A percentile compares a stretch with the other conserved stretches of the same genome.
These are phyloP conservation scores for Apeira syringaria DNA, from an alignment of 2,888 invertebrate species.

Conservation along the genomic window DNA sequence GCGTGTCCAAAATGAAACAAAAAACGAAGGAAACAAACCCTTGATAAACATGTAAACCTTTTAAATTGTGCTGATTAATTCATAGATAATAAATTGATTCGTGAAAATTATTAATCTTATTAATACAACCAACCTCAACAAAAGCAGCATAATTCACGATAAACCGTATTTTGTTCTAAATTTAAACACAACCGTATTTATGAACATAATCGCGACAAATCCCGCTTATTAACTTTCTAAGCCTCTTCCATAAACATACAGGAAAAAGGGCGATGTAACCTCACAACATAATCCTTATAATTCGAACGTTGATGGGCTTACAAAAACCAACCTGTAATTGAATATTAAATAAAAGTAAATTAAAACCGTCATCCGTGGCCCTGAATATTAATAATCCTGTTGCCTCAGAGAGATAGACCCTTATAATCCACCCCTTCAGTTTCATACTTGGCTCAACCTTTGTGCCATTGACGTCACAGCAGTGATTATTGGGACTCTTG, in stretches of 20 bases:
- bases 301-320: slow-evolving; percentile 36
- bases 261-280: slow-evolving; percentile 23
- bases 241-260: slow-evolving; percentile 32
- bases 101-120: no score
- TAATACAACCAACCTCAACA: no score
- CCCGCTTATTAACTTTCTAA: slow-evolving; percentile 34
- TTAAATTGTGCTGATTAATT: no score
- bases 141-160: not conserved
- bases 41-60: no score
- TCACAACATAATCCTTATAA: slow-evolving; percentile 33
- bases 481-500: slow-evolving; percentile 55
- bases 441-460: slow-evolving; percentile 62
- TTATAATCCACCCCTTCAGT: slow-evolving; percentile 79
- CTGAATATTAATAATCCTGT: slow-evolving; percentile 73
- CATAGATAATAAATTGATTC: no score
- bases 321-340: slow-evolving; percentile 54
- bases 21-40: no score
- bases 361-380: slow-evolving; percentile 58
- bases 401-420: slow-evolving; percentile 68
- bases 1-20: no score
- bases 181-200: slow-evolving; percentile 23
- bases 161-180: slow-evolving; percentile 7
- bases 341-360: slow-evolving; percentile 67
- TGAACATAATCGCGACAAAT: slow-evolving; percentile 29
- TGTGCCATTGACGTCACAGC: slow-evolving; percentile 73